Base-by-base conservation (phyloP, 2,113 vertebrate genomes). In the Cyanoliseus patagonus region DNA sequence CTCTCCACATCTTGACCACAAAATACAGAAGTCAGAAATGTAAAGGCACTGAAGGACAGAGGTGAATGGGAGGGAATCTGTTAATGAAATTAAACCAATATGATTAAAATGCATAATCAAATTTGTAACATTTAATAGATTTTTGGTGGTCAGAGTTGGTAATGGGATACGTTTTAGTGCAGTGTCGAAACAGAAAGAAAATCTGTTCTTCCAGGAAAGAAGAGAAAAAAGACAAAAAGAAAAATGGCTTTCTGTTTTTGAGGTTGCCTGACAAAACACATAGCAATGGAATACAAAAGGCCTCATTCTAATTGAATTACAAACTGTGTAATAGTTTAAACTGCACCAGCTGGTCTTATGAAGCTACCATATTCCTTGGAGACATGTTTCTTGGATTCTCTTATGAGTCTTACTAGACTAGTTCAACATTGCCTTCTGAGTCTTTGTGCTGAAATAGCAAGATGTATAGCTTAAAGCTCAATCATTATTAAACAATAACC, bases 291-390 rank as follows among this genome's bases (percentile, higher is more conserved):
- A 83, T 94, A 95, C 94, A 94, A 94, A 94, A 97, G 74, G 10
- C 63, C 59, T 94, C 41, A 52, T 97, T 96, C 90, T 97, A 97
- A 97, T 92, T 97, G 92, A 97, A 97, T 97, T 98, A 96, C 88
- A 95, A 91, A 90, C 95, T 97, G 77, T 97, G 55, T 97, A 98
- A 98, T 97, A 96, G 86, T 95, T 97, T 96, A 98, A 96, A 96
- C 94, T 98, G 52, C 73, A 96, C 94, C 96, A 98, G 94, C 97
- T 98, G 97, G 76, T 94, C 83, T 97, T 96, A 79, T 7, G 86
- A 96, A 97, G 95, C 94, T 97, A 96, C 97, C 72, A 85, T 95
- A 97, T 97, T 97, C 97, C 94, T 96, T 94, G 69, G 96, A 97
- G 93, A 97, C 61, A 37, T 92, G 24, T 35, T 87, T 67, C 66